Conservation (phyloP, 2,797 vertebrate genomes). For the Peromyscus attwateri region DNA sequence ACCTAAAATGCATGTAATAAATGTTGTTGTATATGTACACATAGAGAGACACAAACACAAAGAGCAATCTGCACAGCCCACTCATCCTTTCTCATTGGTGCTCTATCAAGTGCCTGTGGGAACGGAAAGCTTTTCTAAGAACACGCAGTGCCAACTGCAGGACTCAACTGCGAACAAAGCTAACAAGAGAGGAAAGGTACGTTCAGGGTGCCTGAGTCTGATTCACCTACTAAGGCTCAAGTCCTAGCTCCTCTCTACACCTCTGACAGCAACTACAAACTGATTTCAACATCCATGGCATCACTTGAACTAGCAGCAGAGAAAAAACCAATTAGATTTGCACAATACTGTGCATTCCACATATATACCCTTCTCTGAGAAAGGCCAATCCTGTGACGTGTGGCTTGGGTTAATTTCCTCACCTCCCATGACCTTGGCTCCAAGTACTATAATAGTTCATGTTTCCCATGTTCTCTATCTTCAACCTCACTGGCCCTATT, state of each 20-base stretch:
- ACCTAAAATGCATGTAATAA: background rate
- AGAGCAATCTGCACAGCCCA: too few species aligned
- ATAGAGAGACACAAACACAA: background rate
- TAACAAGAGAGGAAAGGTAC: background rate
- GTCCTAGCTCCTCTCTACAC: background rate
- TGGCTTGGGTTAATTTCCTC: too few species aligned
- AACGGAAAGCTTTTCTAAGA: too few species aligned
- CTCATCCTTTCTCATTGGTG: too few species aligned
- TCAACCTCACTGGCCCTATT: background rate
- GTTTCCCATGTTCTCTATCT: background rate
- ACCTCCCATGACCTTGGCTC: background rate
- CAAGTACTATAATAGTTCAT: background rate
- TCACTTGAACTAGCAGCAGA: background rate
- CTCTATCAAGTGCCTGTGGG: too few species aligned
- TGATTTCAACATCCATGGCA: background rate
- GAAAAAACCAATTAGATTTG: background rate
- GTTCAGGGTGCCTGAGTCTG: background rate
- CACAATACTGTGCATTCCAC: background rate
- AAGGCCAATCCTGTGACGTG: background rate
- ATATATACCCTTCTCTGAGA: background rate
- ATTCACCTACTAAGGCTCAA: background rate
- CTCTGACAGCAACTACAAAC: background rate
- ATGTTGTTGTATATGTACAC: background rate
- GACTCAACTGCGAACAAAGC: background rate
- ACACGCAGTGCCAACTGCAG: too few species aligned